Percentiles rank a stretch among this genome's conserved stretches.
These are phyloP conservation scores for Irena cyanogastra DNA, from an alignment of 2,113 vertebrate species.

Conservation along the genomic window DNA sequence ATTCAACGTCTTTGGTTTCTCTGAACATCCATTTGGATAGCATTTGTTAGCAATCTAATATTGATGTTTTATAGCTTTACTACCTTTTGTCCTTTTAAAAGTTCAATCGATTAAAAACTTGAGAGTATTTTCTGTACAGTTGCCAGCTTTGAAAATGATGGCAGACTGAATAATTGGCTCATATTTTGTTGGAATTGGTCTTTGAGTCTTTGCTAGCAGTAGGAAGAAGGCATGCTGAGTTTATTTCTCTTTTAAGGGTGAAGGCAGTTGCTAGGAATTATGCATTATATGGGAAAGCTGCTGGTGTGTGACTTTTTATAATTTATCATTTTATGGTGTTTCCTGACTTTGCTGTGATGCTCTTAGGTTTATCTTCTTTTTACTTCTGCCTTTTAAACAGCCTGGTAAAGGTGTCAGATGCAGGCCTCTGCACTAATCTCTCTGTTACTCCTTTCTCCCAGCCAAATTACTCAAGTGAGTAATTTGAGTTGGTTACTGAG, in stretches of 20 bases:
- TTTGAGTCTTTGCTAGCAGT: not conserved
- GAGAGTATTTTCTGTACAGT: not conserved
- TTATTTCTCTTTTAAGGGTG: no score
- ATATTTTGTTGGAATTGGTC: not conserved
- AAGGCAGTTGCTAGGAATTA: not conserved
- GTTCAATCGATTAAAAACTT: slow-evolving; percentile 11
- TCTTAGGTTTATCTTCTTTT: not conserved
- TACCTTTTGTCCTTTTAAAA: slow-evolving; percentile 39
- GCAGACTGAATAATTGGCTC: not conserved
- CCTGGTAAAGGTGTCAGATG: not conserved
- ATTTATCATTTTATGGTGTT: not conserved
- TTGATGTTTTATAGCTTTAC: slow-evolving; percentile 16
- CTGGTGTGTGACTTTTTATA: not conserved
- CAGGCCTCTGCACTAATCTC: not conserved
- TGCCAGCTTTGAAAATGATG: not conserved
- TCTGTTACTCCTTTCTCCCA: not conserved
- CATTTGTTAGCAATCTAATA: slow-evolving; percentile 41
- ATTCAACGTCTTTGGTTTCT: slow-evolving; percentile 23
- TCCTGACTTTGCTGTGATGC: not conserved
- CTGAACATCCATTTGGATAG: slow-evolving; percentile 14
- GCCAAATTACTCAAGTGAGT: not conserved
- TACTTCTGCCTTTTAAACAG: not conserved
- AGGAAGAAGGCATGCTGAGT: not conserved
- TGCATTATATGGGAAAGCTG: not conserved
- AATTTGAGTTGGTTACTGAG: not conserved